These are phyloP conservation scores for Carterocephalus palaemon DNA, from an alignment of 2,888 invertebrate species.

Conservation along the genomic window DNA sequence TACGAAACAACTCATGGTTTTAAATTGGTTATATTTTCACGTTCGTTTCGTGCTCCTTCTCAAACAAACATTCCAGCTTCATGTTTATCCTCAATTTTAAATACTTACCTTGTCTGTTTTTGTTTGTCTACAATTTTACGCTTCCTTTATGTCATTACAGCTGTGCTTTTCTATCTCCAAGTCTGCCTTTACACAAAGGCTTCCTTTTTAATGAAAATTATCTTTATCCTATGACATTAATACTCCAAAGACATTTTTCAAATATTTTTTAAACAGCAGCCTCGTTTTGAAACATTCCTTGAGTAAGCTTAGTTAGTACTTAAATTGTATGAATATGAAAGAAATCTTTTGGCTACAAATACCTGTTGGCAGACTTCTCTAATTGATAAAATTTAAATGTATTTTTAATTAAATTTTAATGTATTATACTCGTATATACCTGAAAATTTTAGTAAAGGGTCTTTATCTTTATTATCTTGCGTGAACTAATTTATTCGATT, in stretches of 20 bases:
- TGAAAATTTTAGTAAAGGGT: no score
- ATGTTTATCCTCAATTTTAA: slow-evolving; percentile 12
- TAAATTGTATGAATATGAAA: background rate
- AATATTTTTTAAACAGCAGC: background rate
- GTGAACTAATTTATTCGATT: no score
- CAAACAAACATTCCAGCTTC: slow-evolving; percentile 9
- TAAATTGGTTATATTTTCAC: no score
- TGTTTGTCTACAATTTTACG: slow-evolving; percentile 13
- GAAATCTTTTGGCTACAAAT: no score
- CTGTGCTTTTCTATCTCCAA: slow-evolving; percentile 2
- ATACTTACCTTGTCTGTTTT: slow-evolving; percentile 1
- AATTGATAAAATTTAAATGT: no score
- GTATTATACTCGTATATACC: no score
- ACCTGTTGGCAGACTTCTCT: no score
- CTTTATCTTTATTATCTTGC: no score
- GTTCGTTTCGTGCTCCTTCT: no score
- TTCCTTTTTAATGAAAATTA: slow-evolving; percentile 1
- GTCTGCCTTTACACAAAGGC: slow-evolving; percentile 1
- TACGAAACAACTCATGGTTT: no score
- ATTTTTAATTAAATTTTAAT: no score
- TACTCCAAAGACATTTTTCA: background rate
- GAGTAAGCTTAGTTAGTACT: background rate
- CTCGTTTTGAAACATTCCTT: background rate
- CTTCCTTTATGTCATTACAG: slow-evolving; percentile 12
- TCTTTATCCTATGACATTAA: background rate